Conservation (phyloP, 2,888 invertebrate species). For the Drosophila niveifrons region DNA sequence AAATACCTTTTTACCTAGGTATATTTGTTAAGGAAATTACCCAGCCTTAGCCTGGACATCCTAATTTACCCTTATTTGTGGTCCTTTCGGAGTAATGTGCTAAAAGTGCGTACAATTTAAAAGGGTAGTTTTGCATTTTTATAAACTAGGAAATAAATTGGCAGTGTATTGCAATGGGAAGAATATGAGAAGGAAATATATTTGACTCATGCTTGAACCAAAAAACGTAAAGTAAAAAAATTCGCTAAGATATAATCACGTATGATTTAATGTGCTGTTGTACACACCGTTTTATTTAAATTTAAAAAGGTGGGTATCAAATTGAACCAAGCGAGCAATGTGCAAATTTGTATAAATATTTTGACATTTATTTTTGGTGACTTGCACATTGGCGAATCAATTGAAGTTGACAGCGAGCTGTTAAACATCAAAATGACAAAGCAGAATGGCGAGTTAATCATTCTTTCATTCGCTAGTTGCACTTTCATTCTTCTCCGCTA, state of each 20-base stretch:
- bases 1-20: too few species aligned
- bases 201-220: neutral
- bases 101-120: neutral
- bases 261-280: neutral
- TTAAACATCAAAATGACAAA: neutral
- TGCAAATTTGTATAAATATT: neutral
- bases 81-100: conserved; percentile 29
- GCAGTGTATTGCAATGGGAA: neutral
- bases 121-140: neutral
- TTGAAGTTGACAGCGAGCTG: neutral
- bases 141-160: neutral
- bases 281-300: too few species aligned
- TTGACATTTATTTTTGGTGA: neutral
- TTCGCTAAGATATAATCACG: neutral
- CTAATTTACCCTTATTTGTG: neutral
- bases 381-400: neutral
- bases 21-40: neutral
- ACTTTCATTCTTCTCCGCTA: neutral
- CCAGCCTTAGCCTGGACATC: too few species aligned
- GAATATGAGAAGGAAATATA: neutral
- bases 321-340: too few species aligned
- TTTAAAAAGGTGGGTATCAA: too few species aligned
- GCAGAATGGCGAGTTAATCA: neutral
- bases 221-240: neutral
- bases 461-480: neutral